These are phyloP conservation scores for Himalopsyche japonica DNA, from an alignment of 2,888 invertebrate genomes.

Conservation along the genomic window DNA sequence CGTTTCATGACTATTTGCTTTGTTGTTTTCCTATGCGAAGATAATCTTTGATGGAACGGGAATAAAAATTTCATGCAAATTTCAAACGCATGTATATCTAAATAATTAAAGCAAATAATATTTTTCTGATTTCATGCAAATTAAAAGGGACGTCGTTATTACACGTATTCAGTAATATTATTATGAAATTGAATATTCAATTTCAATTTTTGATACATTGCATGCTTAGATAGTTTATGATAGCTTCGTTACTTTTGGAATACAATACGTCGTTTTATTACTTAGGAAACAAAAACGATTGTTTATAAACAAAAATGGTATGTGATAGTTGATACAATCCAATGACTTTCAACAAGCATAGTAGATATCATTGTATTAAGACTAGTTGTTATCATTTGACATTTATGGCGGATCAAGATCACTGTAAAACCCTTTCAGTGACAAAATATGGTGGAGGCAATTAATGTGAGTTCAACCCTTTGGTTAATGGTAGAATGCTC, in stretches of 20 bases:
- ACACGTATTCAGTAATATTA: neutral
- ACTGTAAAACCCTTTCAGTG: neutral
- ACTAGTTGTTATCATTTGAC: too few species aligned
- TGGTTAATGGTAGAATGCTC: constrained; percentile 14
- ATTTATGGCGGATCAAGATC: neutral
- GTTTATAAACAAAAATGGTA: too few species aligned
- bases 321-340: too few species aligned
- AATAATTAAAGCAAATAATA: neutral
- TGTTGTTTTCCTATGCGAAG: neutral
- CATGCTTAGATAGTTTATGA: too few species aligned
- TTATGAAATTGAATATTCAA: too few species aligned
- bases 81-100: neutral
- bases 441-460: neutral
- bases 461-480: constrained; percentile 21
- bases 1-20: neutral
- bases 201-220: too few species aligned
- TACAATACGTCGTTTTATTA: too few species aligned
- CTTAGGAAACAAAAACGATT: too few species aligned
- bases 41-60: neutral
- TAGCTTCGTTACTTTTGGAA: too few species aligned
- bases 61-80: neutral
- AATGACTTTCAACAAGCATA: too few species aligned
- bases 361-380: too few species aligned
- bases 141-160: neutral
- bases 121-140: neutral